These are phyloP conservation scores for Automeris io DNA, from an alignment of 2,888 invertebrate genomes.

Conservation along the genomic window DNA sequence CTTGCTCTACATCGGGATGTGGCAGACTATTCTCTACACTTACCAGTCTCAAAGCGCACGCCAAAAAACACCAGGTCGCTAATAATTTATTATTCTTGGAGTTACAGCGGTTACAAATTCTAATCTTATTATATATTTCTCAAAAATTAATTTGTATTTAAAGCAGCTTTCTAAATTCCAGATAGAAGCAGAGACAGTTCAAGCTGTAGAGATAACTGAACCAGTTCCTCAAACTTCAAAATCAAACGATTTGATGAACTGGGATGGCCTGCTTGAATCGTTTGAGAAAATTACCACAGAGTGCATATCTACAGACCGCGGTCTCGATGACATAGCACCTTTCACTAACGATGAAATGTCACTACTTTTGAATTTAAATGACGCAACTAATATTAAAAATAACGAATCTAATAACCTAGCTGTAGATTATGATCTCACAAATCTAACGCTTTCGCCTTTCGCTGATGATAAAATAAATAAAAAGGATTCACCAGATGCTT, in stretches of 20 bases:
- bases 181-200: conserved; percentile 38
- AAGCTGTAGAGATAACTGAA: conserved; percentile 24
- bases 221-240: conserved; percentile 21
- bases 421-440: conserved; percentile 55
- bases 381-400: conserved; percentile 42
- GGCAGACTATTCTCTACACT: conserved; percentile 88
- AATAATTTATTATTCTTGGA: conserved; percentile 22
- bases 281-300: conserved; percentile 66
- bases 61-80: conserved; percentile 81
- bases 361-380: conserved; percentile 57
- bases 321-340: conserved; percentile 51
- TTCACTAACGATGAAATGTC: conserved; percentile 58
- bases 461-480: conserved; percentile 39
- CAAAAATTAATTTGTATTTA: neutral
- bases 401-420: conserved; percentile 33
- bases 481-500: conserved; percentile 31
- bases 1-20: conserved; percentile 82
- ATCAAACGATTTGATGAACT: conserved; percentile 47
- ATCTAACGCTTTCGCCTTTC: conserved; percentile 44
- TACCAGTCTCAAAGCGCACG: conserved; percentile 89
- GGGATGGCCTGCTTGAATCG: conserved; percentile 66
- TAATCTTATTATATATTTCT: neutral
- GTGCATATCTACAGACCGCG: conserved; percentile 59
- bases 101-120: neutral
- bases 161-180: conserved; percentile 20